Evolutionary conservation across 2,113 vertebrate species (phyloP), one percentile per base, ranked within the genome.

Genomic region (Corydoras sp.): DNA sequence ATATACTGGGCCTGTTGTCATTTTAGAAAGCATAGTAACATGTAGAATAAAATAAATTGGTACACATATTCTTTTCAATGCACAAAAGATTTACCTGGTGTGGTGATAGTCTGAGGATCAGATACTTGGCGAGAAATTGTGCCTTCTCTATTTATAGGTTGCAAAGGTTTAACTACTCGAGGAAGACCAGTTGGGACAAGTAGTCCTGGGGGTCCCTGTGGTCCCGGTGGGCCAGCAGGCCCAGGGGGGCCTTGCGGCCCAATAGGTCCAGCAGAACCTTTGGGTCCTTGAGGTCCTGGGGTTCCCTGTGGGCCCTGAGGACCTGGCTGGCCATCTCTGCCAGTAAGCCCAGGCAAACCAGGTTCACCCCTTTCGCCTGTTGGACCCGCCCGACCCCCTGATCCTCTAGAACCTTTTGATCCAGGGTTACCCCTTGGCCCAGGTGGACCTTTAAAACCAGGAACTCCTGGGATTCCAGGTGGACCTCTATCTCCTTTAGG

Each of bases 331-430:
- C 97, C 96, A 5, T 92, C 92, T 78, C 89, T 90, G 78, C 96
- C 97, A 24, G 88, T 86, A 10, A 88, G 87, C 1, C 96, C 97
- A 7, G 83, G 78, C 56, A 84, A 75, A 1, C 96, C 97, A 11
- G 91, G 88, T 11, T 95, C 94, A 64, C 96, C 95, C n/a, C 85
- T 98, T 48, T 94, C 90, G 14, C 97, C 97, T 51, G 92, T 87
- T 9, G 79, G 84, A 67, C 97, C 97, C 0, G 93, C 88, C 81
- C 95, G 93, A 69, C 95, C 97, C 0, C 90, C 90, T 71, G 94
- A 89, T 43, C 97, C 97, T 70, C 93, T 92, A 15, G 93, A 93
- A 58, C 96, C 97, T 89, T 97, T 99, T 71, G 89, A 72, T 11
- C 95, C 97, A 61, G 91, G 89, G 0, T 88, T 81, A 75, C 97